phyloP scores from a whole-genome alignment of 2,797 vertebrate genomes.

The Xenops minutus region DNA sequence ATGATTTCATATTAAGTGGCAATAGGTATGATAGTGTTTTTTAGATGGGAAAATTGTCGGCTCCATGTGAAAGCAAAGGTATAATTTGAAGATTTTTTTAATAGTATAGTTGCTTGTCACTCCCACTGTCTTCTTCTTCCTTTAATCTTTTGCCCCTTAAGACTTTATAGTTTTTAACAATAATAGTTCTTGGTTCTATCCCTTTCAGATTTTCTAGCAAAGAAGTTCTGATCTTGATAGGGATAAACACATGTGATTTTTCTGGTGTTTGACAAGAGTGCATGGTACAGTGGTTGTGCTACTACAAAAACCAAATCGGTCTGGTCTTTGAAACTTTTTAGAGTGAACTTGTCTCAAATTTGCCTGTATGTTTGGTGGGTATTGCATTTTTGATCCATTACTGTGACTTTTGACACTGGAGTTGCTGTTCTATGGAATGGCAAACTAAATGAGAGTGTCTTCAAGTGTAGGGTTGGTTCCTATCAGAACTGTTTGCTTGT shows the following conservation, averaged over 20 bases:
- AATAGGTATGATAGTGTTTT: neutral
- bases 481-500: neutral
- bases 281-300: neutral
- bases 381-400: neutral
- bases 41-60: neutral
- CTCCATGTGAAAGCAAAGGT: neutral
- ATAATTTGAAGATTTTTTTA: neutral
- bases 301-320: neutral
- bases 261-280: neutral
- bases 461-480: neutral
- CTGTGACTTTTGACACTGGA: accelerated
- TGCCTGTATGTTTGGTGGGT: neutral
- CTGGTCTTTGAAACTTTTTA: neutral
- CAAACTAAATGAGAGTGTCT: neutral
- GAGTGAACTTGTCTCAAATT: neutral
- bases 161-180: neutral
- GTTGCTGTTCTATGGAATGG: neutral
- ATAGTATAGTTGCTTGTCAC: neutral
- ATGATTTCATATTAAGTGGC: neutral
- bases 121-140: neutral
- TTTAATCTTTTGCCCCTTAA: neutral
- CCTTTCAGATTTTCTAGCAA: neutral
- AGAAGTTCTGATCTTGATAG: neutral
- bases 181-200: neutral
- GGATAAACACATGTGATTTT: neutral